Evolutionary conservation across 37 sponge, comb jelly and placozoan species (phyloP).

Genomic region (Chondrilla cf. caribensis): DNA sequence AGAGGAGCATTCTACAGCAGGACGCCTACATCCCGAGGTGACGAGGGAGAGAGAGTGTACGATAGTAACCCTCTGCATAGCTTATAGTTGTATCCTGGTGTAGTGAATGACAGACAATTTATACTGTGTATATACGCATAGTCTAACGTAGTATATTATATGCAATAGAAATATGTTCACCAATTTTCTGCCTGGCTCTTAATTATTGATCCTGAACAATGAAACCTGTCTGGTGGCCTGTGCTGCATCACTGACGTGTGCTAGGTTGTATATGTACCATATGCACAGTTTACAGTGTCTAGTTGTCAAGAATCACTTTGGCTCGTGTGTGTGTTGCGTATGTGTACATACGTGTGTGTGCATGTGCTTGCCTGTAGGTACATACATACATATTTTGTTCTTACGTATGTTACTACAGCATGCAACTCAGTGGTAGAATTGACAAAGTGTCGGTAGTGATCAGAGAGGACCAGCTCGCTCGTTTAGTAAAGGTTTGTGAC

Average conservation of each 20-base stretch:
- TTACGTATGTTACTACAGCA: not conserved
- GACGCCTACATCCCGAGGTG: conserved; percentile 70
- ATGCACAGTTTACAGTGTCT: too few relatives aligned
- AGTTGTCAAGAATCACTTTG: too few relatives aligned
- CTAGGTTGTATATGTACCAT: too few relatives aligned
- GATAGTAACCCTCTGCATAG: too few relatives aligned
- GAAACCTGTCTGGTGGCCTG: too few relatives aligned
- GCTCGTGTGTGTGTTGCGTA: not conserved
- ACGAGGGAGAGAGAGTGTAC: not conserved
- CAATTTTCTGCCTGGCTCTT: too few relatives aligned
- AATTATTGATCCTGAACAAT: too few relatives aligned
- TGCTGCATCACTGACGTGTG: too few relatives aligned
- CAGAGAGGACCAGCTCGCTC: conserved; percentile 35
- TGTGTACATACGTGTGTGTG: not conserved
- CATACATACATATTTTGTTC: not conserved
- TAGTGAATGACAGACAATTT: not conserved
- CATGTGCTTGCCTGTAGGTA: not conserved
- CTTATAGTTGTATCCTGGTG: not conserved
- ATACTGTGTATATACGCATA: not conserved
- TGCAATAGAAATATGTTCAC: too few relatives aligned
- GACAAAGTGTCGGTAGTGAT: conserved; percentile 3
- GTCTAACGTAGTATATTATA: too few relatives aligned
- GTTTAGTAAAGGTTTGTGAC: conserved; percentile 41
- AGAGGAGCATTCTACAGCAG: conserved; percentile 55
- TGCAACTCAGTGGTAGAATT: conserved; percentile 7